Evolutionary conservation across 2,113 vertebrate species (phyloP).

Genomic region (Pelodiscus sinensis): DNA sequence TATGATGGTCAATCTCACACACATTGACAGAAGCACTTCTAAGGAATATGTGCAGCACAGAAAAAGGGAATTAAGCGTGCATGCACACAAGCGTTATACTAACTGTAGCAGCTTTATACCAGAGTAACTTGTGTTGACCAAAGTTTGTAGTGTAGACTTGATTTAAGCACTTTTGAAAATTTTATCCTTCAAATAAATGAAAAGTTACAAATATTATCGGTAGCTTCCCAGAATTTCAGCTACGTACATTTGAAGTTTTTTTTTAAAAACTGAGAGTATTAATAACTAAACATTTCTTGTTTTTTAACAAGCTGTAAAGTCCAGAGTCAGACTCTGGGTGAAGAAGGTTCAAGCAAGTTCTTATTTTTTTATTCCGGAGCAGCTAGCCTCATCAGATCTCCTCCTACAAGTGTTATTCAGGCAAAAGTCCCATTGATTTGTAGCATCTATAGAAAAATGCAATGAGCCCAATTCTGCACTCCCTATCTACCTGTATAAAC

Average conservation of each 20-base stretch:
- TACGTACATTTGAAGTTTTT: neutral
- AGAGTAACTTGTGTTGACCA: neutral
- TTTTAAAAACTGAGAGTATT: neutral
- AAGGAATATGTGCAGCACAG: neutral
- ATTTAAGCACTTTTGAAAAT: neutral
- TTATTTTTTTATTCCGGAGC: neutral
- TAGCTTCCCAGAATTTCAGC: neutral
- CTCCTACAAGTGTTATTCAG: neutral
- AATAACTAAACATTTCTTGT: neutral
- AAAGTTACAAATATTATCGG: neutral
- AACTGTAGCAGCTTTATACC: neutral
- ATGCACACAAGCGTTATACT: neutral
- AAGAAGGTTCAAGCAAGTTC: neutral
- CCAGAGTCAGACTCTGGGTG: neutral
- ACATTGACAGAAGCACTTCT: neutral
- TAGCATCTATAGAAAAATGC: neutral
- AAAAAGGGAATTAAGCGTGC: neutral
- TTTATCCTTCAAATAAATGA: neutral
- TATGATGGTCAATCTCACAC: neutral
- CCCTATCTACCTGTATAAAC: neutral
- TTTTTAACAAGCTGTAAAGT: neutral
- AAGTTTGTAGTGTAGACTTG: neutral
- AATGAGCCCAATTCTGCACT: neutral
- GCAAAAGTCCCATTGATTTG: neutral
- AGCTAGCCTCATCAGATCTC: neutral